Percentiles rank a stretch among this genome's conserved stretches.
Evolutionary conservation across 2,888 invertebrate genomes (phyloP).

Genomic region (Polydrusus pterygomalis): DNA sequence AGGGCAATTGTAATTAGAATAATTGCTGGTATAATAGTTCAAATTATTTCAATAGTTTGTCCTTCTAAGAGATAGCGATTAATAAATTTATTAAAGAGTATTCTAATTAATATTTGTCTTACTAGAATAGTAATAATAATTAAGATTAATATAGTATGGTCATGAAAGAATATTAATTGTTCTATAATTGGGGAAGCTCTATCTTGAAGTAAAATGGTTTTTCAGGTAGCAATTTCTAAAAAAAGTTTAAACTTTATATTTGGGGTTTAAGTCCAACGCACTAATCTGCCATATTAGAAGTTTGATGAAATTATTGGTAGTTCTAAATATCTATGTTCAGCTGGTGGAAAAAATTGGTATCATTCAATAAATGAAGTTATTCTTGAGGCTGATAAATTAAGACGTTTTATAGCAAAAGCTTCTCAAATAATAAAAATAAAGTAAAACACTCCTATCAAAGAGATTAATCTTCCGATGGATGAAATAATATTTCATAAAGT

Average conservation of each 20-base stretch:
- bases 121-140: conserved; percentile 78
- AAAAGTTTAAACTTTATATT: conserved; percentile 71
- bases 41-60: conserved; percentile 79
- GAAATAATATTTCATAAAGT: conserved; percentile 79
- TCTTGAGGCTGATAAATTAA: conserved; percentile 75
- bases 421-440: neutral
- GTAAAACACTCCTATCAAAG: conserved; percentile 71
- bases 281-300: conserved; percentile 79
- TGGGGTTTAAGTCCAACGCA: conserved; percentile 76
- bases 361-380: conserved; percentile 79
- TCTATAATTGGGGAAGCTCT: conserved; percentile 79
- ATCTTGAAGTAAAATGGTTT: conserved; percentile 77
- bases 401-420: neutral
- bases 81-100: conserved; percentile 76
- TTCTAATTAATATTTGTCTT: conserved; percentile 74
- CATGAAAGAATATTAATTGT: conserved; percentile 80
- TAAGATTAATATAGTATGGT: conserved; percentile 77
- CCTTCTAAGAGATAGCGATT: conserved; percentile 76
- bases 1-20: conserved; percentile 77
- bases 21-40: conserved; percentile 78
- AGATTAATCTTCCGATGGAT: conserved; percentile 80
- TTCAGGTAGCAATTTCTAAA: conserved; percentile 79
- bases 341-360: conserved; percentile 76
- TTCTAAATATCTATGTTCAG: conserved; percentile 78
- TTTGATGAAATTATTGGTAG: conserved; percentile 74